phyloP scores from a whole-genome alignment of 37 sponge, comb jelly and placozoan genomes.

The Halisarca cf. caerulea region DNA sequence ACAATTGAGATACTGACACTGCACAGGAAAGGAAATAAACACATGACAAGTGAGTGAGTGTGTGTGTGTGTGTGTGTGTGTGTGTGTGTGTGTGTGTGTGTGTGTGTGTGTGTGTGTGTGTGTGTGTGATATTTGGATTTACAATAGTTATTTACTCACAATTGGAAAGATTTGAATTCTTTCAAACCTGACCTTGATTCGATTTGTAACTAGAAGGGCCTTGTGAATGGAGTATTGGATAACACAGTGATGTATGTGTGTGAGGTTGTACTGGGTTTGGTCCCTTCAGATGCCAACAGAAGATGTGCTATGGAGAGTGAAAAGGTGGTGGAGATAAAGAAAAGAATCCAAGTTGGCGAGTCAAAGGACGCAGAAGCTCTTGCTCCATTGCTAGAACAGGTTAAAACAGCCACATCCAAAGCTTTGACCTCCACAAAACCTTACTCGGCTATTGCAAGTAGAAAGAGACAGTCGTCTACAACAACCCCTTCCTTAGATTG shows the following conservation, averaged over 20 bases:
- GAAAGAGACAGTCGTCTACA: not conserved
- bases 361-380: not conserved
- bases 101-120: constrained; percentile 10
- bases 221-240: not conserved
- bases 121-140: not conserved
- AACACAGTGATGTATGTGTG: not conserved
- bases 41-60: constrained; percentile 47
- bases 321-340: constrained; percentile 15
- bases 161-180: no score
- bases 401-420: not conserved
- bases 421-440: not conserved
- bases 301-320: not conserved
- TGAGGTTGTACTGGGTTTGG: no score
- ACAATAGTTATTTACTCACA: no score
- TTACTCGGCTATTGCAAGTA: constrained; percentile 6
- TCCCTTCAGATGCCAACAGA: constrained; percentile 4
- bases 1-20: constrained; percentile 49
- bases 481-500: not conserved
- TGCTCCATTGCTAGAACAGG: constrained; percentile 21
- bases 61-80: constrained; percentile 13
- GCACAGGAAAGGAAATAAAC: constrained; percentile 58
- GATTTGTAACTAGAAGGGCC: no score
- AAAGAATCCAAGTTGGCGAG: constrained; percentile 19
- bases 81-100: not conserved
- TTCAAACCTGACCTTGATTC: no score